phyloP scores from a whole-genome alignment of 2,888 invertebrate species.

The Polyommatus icarus region DNA sequence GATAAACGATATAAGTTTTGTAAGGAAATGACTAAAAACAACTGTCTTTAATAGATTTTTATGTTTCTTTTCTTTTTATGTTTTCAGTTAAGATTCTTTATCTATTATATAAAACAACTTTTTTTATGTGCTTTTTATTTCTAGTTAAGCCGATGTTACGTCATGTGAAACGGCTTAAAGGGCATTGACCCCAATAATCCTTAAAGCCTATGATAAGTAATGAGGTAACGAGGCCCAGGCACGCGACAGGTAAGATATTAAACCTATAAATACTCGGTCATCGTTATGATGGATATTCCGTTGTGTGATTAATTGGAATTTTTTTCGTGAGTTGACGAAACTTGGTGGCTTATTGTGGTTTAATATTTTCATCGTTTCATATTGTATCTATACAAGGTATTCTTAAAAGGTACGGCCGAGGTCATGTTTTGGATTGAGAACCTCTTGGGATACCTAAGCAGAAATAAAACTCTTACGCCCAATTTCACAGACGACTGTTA shows the following conservation, averaged over 20 bases:
- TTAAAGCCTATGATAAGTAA: not conserved
- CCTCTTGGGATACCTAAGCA: too few relatives aligned
- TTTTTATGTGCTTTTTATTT: not conserved
- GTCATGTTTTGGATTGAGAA: not conserved
- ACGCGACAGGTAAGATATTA: slow-evolving; percentile 8
- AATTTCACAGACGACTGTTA: too few relatives aligned
- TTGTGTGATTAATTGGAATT: not conserved
- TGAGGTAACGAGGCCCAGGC: not conserved
- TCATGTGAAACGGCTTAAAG: not conserved
- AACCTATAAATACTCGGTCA: not conserved
- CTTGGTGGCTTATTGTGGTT: too few relatives aligned
- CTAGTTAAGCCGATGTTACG: not conserved
- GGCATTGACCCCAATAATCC: slow-evolving; percentile 8
- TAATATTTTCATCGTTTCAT: too few relatives aligned
- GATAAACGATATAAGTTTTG: too few relatives aligned
- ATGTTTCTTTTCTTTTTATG: too few relatives aligned
- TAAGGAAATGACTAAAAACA: too few relatives aligned
- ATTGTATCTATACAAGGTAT: too few relatives aligned
- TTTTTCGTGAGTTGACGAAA: not conserved
- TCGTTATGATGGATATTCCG: not conserved
- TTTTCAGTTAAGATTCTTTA: too few relatives aligned
- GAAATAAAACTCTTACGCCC: too few relatives aligned
- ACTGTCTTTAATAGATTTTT: too few relatives aligned
- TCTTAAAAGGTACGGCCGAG: not conserved
- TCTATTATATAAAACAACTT: too few relatives aligned